These are phyloP conservation scores for Exocentrus adspersus DNA, from an alignment of 2,888 invertebrate species.

Conservation along the genomic window DNA sequence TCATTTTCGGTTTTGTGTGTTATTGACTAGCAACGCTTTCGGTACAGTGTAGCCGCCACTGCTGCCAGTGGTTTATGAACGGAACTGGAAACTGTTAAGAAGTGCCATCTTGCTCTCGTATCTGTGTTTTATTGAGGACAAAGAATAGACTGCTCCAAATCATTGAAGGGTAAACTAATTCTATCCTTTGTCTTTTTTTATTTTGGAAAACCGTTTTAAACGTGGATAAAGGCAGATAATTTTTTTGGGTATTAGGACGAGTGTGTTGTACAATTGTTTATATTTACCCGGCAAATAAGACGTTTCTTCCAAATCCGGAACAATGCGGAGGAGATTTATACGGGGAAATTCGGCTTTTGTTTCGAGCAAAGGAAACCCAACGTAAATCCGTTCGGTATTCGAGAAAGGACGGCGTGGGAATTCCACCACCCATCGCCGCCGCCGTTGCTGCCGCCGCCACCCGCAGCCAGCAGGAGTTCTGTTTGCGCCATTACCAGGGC, in stretches of 20 bases:
- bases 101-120: slow-evolving; percentile 1
- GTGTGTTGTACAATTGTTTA: no score
- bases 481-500: slow-evolving; percentile 46
- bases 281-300: neutral
- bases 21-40: slow-evolving; percentile 34
- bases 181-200: no score
- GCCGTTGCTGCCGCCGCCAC: no score
- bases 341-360: slow-evolving; percentile 6
- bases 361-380: slow-evolving; percentile 23
- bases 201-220: no score
- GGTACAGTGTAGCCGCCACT: slow-evolving; percentile 28
- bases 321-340: neutral
- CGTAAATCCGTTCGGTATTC: slow-evolving; percentile 31
- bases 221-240: no score
- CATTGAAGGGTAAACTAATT: neutral
- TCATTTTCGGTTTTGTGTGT: slow-evolving; percentile 33
- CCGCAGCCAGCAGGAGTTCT: slow-evolving; percentile 35
- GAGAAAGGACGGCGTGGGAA: slow-evolving; percentile 43
- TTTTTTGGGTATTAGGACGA: no score
- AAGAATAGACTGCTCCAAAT: slow-evolving; percentile 29
- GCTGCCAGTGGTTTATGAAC: slow-evolving; percentile 20
- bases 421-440: slow-evolving; percentile 35
- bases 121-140: slow-evolving; percentile 32
- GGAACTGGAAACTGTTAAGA: slow-evolving; percentile 13
- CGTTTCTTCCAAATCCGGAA: neutral